Evolutionary conservation across 2,113 vertebrate genomes (phyloP), one percentile per base, ranked within the genome.

Genomic region (Phainopepla nitens): DNA sequence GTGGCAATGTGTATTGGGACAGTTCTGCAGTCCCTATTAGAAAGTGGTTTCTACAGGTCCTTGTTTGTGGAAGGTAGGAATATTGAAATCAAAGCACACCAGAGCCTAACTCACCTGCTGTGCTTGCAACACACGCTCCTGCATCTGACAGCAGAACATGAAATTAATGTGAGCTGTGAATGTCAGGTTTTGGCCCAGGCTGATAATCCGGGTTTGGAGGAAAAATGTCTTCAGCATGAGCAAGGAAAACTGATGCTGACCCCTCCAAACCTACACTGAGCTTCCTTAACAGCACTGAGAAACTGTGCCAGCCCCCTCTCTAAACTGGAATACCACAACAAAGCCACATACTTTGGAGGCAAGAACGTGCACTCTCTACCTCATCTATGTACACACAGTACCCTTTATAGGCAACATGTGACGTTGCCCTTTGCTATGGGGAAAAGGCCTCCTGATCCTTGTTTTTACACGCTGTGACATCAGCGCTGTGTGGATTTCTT

Each of bases 391-490:
- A 36, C 41, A 88, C n/a, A 62, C 20, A 23, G 10, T 41, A 24
- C 27, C 24, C 69, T 71, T 87, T 53, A 78, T 13, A 76, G 72
- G 69, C 29, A 15, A 62, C 9, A 9, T 20, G 14, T 80, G 87
- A 96, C 0, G 0, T 61, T 82, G 73, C 56, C 33, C 36, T 89
- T 60, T 87, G 96, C 86, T 92, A 96, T 94, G 95, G 88, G 96
- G 94, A 97, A 94, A 47, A 0, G 0, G 47, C 39, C 29, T 72
- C 36, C 36, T 51, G 79, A 85, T 94, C 72, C 53, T 39, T 93
- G 68, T 93, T 90, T 93, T 90, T 87, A 86, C 83, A 29, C 0
- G 2, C 80, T 35, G n/a, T 96, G 92, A 81, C 90, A 80, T 83
- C 90, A 86, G 49, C 1, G 17, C 15, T 42, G 51, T 5, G 10